Percentiles rank a stretch among this genome's conserved stretches.
phyloP scores from a whole-genome alignment of 2,888 invertebrate species.

The Calameuta pallipes region DNA sequence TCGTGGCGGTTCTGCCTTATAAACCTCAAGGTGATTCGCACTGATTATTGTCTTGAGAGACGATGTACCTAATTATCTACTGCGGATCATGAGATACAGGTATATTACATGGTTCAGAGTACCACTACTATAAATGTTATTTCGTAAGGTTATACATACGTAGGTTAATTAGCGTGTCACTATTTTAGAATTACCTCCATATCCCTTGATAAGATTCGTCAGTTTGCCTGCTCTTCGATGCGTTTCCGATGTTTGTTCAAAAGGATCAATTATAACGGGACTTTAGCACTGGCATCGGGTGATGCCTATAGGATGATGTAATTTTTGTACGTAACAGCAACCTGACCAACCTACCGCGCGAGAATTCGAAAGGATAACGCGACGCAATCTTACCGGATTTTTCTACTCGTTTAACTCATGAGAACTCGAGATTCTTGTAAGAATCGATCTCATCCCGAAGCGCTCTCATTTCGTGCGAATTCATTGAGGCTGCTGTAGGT shows the following conservation, averaged over 20 bases:
- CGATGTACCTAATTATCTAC: not conserved
- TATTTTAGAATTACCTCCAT: not conserved
- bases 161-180: not conserved
- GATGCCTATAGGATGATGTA: not conserved
- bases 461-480: constrained; percentile 20
- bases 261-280: not conserved
- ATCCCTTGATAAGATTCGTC: not conserved
- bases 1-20: not conserved
- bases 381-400: not conserved
- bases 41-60: not conserved
- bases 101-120: not conserved
- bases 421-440: not conserved
- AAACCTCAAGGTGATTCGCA: not conserved
- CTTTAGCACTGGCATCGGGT: not conserved
- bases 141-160: not conserved
- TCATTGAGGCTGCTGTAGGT: constrained; percentile 26
- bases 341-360: not conserved
- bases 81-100: not conserved
- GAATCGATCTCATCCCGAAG: not conserved
- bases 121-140: not conserved
- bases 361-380: not conserved
- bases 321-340: not conserved
- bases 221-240: not conserved
- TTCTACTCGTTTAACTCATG: not conserved
- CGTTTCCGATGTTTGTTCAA: not conserved